Percentiles rank a stretch among this genome's conserved stretches.
These are phyloP conservation scores for Papilio aristodemus DNA, from an alignment of 1,140 invertebrate species.

Conservation along the genomic window DNA sequence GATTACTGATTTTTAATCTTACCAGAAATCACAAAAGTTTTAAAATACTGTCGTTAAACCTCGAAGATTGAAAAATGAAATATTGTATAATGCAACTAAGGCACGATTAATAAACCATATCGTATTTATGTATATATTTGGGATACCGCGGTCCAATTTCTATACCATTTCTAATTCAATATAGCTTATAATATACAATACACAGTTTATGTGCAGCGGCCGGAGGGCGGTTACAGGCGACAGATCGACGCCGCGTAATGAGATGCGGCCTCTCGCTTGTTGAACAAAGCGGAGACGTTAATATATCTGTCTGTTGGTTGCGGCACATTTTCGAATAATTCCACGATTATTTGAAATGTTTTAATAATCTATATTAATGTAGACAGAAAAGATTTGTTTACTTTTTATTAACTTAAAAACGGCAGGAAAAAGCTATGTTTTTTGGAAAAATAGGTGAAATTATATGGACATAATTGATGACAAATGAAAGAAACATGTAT, in stretches of 20 bases:
- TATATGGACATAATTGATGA: no score
- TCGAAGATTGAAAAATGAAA: no score
- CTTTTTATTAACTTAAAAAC: no score
- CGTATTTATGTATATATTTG: neutral
- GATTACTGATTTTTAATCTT: conserved; percentile 6
- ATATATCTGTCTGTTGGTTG: conserved; percentile 1
- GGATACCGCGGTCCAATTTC: neutral
- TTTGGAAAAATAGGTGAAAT: no score
- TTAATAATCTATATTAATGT: no score
- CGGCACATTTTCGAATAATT: neutral
- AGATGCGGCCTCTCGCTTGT: conserved; percentile 18
- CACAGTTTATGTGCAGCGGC: neutral
- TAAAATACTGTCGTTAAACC: neutral
- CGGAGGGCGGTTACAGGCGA: conserved; percentile 1
- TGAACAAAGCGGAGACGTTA: conserved; percentile 18
- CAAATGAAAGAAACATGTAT: no score
- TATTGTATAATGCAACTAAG: neutral
- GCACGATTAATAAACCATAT: neutral
- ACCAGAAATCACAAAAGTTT: neutral
- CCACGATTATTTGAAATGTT: no score
- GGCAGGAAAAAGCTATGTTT: no score
- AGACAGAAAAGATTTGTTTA: no score
- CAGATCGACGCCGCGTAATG: conserved; percentile 27
- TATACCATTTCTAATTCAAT: neutral
- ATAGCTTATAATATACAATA: neutral